Evolutionary conservation across 2,113 vertebrate genomes (phyloP), one percentile per base, ranked within the genome.

Genomic region (Harpagus bidentatus): DNA sequence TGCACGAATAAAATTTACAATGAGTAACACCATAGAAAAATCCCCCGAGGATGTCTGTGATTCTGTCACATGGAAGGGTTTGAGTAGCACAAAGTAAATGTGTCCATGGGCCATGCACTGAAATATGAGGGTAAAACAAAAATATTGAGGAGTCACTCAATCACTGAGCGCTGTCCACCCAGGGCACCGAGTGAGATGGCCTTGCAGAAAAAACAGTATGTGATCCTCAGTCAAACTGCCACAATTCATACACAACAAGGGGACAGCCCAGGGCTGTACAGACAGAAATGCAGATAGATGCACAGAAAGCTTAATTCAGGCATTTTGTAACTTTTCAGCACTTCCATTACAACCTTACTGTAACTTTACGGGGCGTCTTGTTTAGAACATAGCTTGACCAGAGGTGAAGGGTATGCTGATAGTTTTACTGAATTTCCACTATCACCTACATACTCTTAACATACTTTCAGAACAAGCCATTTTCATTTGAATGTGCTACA

Each of bases 171-270:
- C 50, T 86, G 80, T 91, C 74, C 69, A 95, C 59, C 55, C 78
- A 91, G 62, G 78, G 85, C 84, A 88, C 28, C 38, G 43, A 77
- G 69, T 11, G 58, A 91, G 32, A 93, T 17, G 80, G 45, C 76
- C 56, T 53, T 82, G 36, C 36, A 89, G 66, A 69, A 91, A 73
- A 93, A 94, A 45, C 14, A 32, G 34, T 48, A 19, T 11, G 40
- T 66, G 70, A 93, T 80, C 78, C 45, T n/a, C 66, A 69, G 91
- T 82, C 81, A 93, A 85, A 89, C 82, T 95, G 90, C 78, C 82
- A 92, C 84, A 90, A 58, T 53, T 92, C 20, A 82, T 88, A 70
- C 16, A 53, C 43, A 90, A 18, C 52, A 82, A 95, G 48, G 58
- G 48, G 19, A 88, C 14, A 73, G 70, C 87, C 74, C 48, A 90